Conservation (phyloP, 2,888 invertebrate species). For the Tenthredo mesomela region DNA sequence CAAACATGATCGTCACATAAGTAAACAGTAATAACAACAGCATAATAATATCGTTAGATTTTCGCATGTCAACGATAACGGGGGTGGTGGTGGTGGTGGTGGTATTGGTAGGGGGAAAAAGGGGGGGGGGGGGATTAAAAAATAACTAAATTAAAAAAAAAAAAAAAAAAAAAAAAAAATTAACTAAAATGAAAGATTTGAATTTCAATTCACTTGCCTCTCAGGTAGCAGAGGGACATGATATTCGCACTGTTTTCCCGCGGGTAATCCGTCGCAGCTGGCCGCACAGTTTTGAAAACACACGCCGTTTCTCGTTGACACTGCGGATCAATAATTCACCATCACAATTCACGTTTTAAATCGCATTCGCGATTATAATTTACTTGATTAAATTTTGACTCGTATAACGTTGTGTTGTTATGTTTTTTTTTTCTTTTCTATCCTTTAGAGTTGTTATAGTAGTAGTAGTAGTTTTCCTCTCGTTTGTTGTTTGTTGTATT, state of each 20-base stretch:
- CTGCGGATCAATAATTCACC: constrained; percentile 73
- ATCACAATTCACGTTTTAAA: constrained; percentile 59
- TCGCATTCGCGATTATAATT: constrained; percentile 33
- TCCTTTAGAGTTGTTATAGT: background rate
- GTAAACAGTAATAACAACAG: background rate
- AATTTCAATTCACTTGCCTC: constrained; percentile 51
- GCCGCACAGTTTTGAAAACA: constrained; percentile 57
- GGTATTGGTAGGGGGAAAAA: background rate
- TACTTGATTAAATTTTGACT: constrained; percentile 6
- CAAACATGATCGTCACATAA: background rate
- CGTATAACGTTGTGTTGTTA: constrained; percentile 1
- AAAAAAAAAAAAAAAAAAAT: background rate
- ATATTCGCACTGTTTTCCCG: constrained; percentile 53
- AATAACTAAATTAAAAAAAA: no score
- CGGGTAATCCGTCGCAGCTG: constrained; percentile 53
- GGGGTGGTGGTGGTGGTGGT: background rate
- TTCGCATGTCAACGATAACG: constrained; percentile 12
- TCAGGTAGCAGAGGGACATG: constrained; percentile 52
- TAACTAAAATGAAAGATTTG: constrained; percentile 28
- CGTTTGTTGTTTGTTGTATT: constrained; percentile 28
- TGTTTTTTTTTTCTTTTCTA: background rate
- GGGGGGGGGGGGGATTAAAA: background rate
- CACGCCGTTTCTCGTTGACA: constrained; percentile 63
- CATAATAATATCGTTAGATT: constrained; percentile 3
- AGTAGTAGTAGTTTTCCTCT: background rate